A percentile compares a stretch with the other conserved stretches of the same genome.
phyloP scores from a whole-genome alignment of 1,140 invertebrate genomes.

The Harlomillsia oculata region DNA sequence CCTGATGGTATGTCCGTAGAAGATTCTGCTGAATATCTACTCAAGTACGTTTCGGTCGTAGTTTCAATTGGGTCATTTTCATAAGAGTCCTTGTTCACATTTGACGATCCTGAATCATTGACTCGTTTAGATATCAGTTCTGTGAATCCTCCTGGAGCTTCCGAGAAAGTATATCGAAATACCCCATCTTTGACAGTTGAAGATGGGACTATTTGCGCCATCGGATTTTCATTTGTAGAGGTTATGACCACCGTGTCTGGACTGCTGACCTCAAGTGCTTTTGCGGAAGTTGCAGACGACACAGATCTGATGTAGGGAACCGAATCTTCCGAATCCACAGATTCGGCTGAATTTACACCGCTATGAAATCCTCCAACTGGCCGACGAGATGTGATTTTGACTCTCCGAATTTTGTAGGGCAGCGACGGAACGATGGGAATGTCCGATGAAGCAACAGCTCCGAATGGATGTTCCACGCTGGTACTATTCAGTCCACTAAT shows the following conservation, averaged over 20 bases:
- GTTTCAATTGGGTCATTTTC: conserved; percentile 10
- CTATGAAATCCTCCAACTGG: neutral
- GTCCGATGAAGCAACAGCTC: neutral
- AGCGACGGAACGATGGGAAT: neutral
- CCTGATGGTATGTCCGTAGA: neutral
- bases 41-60: neutral
- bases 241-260: neutral
- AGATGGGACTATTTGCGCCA: no score
- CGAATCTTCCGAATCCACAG: neutral
- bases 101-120: no score
- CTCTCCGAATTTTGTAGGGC: conserved; percentile 6
- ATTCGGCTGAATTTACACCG: neutral
- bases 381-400: conserved; percentile 1
- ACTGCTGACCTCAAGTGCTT: neutral
- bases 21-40: neutral
- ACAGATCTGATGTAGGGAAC: neutral
- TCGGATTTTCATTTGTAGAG: neutral
- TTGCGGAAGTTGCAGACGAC: neutral
- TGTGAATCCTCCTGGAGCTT: no score
- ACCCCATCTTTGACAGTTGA: conserved; percentile 9
- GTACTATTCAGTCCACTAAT: neutral
- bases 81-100: conserved; percentile 5
- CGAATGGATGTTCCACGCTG: neutral
- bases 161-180: conserved; percentile 5
- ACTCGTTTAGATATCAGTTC: no score